Conservation (phyloP, 2,113 vertebrate genomes). For the Sorex araneus region DNA sequence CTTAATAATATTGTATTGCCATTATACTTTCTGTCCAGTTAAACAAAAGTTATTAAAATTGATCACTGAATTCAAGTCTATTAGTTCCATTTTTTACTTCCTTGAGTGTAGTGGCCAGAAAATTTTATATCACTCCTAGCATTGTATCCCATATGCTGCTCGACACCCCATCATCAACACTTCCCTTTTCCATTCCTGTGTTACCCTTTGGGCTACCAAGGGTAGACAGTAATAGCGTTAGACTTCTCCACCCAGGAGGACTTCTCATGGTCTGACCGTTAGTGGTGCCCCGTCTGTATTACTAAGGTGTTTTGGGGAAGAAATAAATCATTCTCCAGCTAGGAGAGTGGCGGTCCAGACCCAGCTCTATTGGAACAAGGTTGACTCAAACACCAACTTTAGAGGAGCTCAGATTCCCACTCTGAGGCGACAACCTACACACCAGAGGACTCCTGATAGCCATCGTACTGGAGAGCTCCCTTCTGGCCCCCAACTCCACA, state of each 20-base stretch:
- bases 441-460: no score
- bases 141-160: no score
- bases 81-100: not conserved
- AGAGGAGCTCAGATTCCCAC: not conserved
- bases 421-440: not conserved
- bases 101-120: not conserved
- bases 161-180: no score
- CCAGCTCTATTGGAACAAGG: not conserved
- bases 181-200: not conserved
- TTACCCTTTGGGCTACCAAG: not conserved
- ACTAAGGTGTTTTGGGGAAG: not conserved
- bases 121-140: not conserved
- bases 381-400: not conserved
- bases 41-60: conserved; percentile 42
- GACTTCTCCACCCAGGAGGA: not conserved
- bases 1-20: not conserved
- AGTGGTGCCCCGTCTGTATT: not conserved
- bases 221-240: not conserved
- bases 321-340: not conserved
- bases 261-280: not conserved
- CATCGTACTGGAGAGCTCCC: no score
- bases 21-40: not conserved
- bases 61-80: conserved; percentile 8
- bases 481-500: not conserved
- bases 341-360: no score